Percentiles rank a stretch among this genome's conserved stretches.
These are phyloP conservation scores for Lordiphosa andalusiaca DNA, from an alignment of 2,888 invertebrate genomes.

Conservation along the genomic window DNA sequence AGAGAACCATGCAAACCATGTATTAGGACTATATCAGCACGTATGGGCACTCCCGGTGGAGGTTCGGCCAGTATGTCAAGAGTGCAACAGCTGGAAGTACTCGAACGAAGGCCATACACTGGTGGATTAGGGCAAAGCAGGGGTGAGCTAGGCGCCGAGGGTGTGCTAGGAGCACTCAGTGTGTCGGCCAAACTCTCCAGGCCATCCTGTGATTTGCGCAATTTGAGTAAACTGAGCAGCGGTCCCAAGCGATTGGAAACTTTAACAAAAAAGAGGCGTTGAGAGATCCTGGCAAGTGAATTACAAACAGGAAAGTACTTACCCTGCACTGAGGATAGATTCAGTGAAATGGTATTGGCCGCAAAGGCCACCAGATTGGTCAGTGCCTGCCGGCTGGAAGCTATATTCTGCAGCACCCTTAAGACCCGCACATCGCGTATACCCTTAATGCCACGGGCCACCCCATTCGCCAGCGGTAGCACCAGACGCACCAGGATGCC, in stretches of 20 bases:
- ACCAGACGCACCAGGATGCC: constrained; percentile 78
- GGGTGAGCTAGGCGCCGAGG: constrained; percentile 43
- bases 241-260: constrained; percentile 79
- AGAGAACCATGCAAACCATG: constrained; percentile 87
- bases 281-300: too few relatives aligned
- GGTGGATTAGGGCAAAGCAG: constrained; percentile 32
- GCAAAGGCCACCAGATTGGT: constrained; percentile 79
- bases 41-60: constrained; percentile 75
- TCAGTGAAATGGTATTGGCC: constrained; percentile 79
- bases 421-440: constrained; percentile 77
- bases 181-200: constrained; percentile 75
- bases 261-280: constrained; percentile 24
- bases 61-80: constrained; percentile 78
- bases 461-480: constrained; percentile 77
- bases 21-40: constrained; percentile 89
- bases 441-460: constrained; percentile 77
- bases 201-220: constrained; percentile 74
- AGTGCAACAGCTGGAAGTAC: constrained; percentile 75
- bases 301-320: not conserved
- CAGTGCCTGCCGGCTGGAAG: constrained; percentile 76
- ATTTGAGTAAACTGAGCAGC: constrained; percentile 77
- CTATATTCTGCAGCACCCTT: constrained; percentile 72
- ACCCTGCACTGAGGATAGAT: constrained; percentile 80
- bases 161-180: constrained; percentile 37
- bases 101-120: constrained; percentile 26